A percentile compares a stretch with the other conserved stretches of the same genome.
Evolutionary conservation across 1,140 invertebrate genomes (phyloP).

Genomic region (Papilio aristodemus): DNA sequence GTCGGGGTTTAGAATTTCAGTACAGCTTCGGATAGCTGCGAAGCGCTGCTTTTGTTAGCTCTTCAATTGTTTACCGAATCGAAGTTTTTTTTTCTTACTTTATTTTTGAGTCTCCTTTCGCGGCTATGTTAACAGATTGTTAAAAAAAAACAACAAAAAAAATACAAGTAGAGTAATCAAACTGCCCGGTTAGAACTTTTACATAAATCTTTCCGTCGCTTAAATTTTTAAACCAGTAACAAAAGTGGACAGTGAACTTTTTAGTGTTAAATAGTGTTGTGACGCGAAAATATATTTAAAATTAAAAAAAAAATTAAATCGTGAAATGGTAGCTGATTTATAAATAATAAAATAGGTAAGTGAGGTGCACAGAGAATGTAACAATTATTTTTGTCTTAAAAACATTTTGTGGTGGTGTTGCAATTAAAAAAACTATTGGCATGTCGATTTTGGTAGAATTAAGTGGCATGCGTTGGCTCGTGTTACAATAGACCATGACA

Average conservation of each 20-base stretch:
- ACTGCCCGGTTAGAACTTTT: neutral
- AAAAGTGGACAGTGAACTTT: slow-evolving; percentile 56
- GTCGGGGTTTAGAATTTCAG: slow-evolving; percentile 80
- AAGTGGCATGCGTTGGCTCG: slow-evolving; percentile 61
- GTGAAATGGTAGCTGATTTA: slow-evolving; percentile 59
- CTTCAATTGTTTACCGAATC: slow-evolving; percentile 68
- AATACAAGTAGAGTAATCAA: slow-evolving; percentile 20
- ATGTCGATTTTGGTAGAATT: slow-evolving; percentile 53
- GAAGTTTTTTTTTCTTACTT: slow-evolving; percentile 60
- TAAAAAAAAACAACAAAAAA: slow-evolving; percentile 47
- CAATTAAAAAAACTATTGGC: slow-evolving; percentile 54
- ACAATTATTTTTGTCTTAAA: slow-evolving; percentile 56
- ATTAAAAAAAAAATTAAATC: slow-evolving; percentile 38
- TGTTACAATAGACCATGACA: slow-evolving; percentile 44
- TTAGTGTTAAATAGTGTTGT: slow-evolving; percentile 50
- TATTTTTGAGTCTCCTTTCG: slow-evolving; percentile 46
- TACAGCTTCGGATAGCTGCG: slow-evolving; percentile 78
- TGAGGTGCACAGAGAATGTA: slow-evolving; percentile 57
- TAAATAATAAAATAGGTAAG: slow-evolving; percentile 65
- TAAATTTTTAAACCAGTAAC: slow-evolving; percentile 24
- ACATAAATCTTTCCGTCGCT: slow-evolving; percentile 25
- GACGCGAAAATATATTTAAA: slow-evolving; percentile 43
- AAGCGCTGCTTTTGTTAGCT: slow-evolving; percentile 74
- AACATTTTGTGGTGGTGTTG: slow-evolving; percentile 68
- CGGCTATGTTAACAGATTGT: slow-evolving; percentile 45